phyloP scores from a whole-genome alignment of 1,140 invertebrate species.

The Atta texana region DNA sequence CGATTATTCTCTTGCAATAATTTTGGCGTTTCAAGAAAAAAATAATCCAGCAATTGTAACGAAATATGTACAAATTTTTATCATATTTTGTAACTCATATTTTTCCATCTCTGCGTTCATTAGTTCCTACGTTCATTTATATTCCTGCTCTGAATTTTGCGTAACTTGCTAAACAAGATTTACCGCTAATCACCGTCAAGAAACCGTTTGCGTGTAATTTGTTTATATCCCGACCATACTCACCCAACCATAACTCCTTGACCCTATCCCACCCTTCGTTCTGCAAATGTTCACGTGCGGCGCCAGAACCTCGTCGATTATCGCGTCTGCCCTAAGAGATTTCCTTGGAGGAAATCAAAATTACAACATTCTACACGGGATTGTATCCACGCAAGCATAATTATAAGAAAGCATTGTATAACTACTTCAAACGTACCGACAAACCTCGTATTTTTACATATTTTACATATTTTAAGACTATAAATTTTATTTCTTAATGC shows the following conservation, averaged over 20 bases:
- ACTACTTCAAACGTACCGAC: background rate
- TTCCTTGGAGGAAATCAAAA: constrained; percentile 67
- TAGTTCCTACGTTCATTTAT: background rate
- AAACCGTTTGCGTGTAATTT: constrained; percentile 84
- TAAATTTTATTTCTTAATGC: background rate
- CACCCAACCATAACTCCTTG: constrained; percentile 77
- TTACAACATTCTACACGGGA: constrained; percentile 21
- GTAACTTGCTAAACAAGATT: constrained; percentile 82
- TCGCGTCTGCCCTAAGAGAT: constrained; percentile 68
- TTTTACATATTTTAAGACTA: background rate
- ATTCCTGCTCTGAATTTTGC: constrained; percentile 30
- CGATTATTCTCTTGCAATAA: background rate
- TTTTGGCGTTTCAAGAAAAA: background rate
- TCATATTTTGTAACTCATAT: background rate
- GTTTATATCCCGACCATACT: constrained; percentile 82
- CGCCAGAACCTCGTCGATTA: constrained; percentile 69
- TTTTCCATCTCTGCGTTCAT: background rate
- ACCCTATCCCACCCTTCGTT: constrained; percentile 67
- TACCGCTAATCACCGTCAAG: constrained; percentile 82
- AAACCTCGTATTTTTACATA: background rate
- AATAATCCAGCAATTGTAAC: background rate
- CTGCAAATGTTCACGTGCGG: constrained; percentile 66
- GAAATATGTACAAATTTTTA: background rate
- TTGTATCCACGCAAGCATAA: constrained; percentile 27
- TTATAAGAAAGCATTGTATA: constrained; percentile 5